Evolutionary conservation across 2,888 invertebrate species (phyloP).

Genomic region (Rotaria magnacalcarata): DNA sequence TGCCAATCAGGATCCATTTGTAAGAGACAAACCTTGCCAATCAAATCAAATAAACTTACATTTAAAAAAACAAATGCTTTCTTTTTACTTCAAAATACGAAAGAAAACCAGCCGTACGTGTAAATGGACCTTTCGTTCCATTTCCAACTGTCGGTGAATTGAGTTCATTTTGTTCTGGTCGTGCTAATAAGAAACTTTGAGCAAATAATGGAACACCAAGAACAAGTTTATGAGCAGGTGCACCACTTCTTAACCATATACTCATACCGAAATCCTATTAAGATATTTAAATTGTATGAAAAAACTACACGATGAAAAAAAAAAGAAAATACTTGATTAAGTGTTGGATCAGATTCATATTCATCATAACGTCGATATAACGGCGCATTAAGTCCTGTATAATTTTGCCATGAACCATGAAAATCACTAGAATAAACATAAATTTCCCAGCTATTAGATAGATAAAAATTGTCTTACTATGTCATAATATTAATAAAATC

Average conservation of each 20-base stretch:
- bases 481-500: constrained; percentile 46
- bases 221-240: constrained; percentile 44
- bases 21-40: neutral
- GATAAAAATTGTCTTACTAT: neutral
- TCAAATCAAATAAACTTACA: neutral
- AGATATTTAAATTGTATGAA: neutral
- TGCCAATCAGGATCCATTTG: neutral
- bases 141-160: constrained; percentile 33
- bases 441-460: neutral
- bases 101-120: constrained; percentile 43
- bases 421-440: constrained; percentile 22
- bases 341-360: neutral
- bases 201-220: constrained; percentile 41
- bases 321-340: constrained; percentile 28
- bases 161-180: constrained; percentile 25
- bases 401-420: constrained; percentile 44
- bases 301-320: neutral
- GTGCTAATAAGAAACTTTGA: constrained; percentile 38
- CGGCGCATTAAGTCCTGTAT: constrained; percentile 44
- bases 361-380: constrained; percentile 40
- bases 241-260: constrained; percentile 41
- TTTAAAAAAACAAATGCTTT: too few relatives aligned
- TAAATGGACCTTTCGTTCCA: constrained; percentile 38
- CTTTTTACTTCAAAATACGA: constrained; percentile 43
- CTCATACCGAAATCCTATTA: neutral